These are phyloP conservation scores for Colletes collaris DNA, from an alignment of 2,888 invertebrate genomes.

Conservation along the genomic window DNA sequence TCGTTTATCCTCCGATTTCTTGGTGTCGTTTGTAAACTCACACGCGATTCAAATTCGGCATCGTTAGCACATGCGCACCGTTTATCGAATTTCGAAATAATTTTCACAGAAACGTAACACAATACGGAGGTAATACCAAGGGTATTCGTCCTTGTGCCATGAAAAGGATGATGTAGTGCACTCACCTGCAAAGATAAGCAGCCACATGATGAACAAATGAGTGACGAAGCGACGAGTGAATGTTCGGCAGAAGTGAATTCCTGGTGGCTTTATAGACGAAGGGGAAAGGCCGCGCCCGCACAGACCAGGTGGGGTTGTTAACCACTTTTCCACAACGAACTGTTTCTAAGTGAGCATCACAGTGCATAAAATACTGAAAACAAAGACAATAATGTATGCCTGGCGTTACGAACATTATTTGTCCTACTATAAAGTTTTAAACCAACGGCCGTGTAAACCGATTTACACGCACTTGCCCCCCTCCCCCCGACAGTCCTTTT, in stretches of 20 bases:
- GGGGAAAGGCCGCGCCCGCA: slow-evolving; percentile 81
- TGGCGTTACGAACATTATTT: not conserved
- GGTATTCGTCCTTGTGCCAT: slow-evolving; percentile 18
- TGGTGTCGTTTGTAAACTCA: not conserved
- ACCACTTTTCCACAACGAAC: slow-evolving; percentile 70
- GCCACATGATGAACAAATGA: slow-evolving; percentile 81
- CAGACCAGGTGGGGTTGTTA: slow-evolving; percentile 79
- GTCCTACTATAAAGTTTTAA: not conserved
- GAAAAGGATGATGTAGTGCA: slow-evolving; percentile 52
- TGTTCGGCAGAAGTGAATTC: slow-evolving; percentile 78
- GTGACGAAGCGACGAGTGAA: slow-evolving; percentile 79
- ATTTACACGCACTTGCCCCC: not conserved
- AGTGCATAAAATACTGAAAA: slow-evolving; percentile 40
- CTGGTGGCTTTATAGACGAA: slow-evolving; percentile 81
- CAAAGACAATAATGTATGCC: slow-evolving; percentile 38
- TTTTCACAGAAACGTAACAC: slow-evolving; percentile 24
- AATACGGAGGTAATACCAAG: slow-evolving; percentile 9
- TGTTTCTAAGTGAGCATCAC: slow-evolving; percentile 61
- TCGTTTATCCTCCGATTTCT: not conserved
- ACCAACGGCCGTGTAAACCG: not conserved
- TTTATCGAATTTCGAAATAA: not conserved
- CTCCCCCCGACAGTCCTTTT: no score
- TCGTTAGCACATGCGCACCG: slow-evolving; percentile 14
- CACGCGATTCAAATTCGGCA: slow-evolving; percentile 18
- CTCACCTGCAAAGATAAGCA: slow-evolving; percentile 81